Evolutionary conservation across 2,797 vertebrate genomes (phyloP).

Genomic region (Schizopygopsis pylzovi): DNA sequence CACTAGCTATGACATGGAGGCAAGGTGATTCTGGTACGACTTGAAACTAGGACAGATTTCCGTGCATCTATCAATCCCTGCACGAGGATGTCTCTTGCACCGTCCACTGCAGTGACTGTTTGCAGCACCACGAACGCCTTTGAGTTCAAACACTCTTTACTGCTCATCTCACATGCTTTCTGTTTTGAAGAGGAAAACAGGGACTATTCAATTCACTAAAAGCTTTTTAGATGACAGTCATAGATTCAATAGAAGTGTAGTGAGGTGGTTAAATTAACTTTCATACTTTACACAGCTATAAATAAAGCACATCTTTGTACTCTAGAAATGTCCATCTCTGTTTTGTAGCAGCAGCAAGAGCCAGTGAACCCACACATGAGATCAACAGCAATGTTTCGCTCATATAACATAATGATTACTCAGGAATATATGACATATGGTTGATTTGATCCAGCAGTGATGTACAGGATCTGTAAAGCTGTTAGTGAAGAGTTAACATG

Average conservation of each 20-base stretch:
- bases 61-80: constrained; percentile 62
- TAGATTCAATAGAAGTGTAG: background rate
- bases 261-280: background rate
- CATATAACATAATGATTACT: background rate
- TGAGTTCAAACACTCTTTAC: background rate
- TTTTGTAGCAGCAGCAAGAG: background rate
- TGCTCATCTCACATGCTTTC: background rate
- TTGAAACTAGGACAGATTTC: constrained; percentile 70
- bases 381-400: background rate
- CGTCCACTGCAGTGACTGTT: background rate
- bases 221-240: background rate
- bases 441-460: background rate
- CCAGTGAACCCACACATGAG: background rate
- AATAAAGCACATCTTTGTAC: background rate
- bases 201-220: background rate
- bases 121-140: background rate
- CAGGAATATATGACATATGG: background rate
- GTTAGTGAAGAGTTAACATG: background rate
- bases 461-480: background rate
- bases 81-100: constrained; percentile 10
- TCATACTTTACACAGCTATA: background rate
- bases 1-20: background rate
- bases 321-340: background rate
- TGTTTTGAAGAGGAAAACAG: background rate
- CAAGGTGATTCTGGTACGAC: constrained; percentile 61